Percentiles rank a stretch among this genome's conserved stretches.
Conservation (phyloP, 1,140 invertebrate genomes). For the Drusus annulatus region DNA sequence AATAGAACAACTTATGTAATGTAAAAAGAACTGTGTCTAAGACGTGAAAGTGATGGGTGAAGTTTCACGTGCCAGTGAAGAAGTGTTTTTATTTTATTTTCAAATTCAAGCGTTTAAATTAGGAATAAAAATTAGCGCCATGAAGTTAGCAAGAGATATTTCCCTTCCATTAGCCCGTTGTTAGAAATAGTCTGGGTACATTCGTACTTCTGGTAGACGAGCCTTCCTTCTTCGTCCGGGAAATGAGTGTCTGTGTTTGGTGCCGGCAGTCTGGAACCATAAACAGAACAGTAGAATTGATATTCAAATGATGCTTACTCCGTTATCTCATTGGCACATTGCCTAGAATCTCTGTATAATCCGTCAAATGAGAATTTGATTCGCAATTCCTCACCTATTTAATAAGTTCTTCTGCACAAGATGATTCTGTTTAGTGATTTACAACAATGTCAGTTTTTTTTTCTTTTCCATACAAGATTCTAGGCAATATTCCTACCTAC, state of each 20-base stretch:
- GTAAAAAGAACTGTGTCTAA: neutral
- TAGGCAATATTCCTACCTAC: no score
- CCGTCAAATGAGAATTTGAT: no score
- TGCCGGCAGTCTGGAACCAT: slow-evolving; percentile 31
- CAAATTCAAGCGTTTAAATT: neutral
- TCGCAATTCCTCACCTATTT: no score
- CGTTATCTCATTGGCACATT: no score
- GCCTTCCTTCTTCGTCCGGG: slow-evolving; percentile 35
- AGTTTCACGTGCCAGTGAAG: slow-evolving; percentile 4
- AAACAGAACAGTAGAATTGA: no score
- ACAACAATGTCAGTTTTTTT: no score
- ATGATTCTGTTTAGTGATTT: no score
- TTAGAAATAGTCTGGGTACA: slow-evolving; percentile 12
- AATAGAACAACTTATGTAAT: slow-evolving; percentile 2
- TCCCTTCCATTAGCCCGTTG: slow-evolving; percentile 21
- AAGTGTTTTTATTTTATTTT: slow-evolving; percentile 12
- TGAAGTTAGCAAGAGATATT: slow-evolving; percentile 34
- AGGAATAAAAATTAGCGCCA: slow-evolving; percentile 24
- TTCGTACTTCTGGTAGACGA: slow-evolving; percentile 7
- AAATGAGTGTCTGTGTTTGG: slow-evolving; percentile 23
- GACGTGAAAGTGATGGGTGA: neutral
- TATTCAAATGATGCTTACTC: no score
- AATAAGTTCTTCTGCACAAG: no score
- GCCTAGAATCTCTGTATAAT: no score
- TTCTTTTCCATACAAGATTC: no score